phyloP scores from a whole-genome alignment of 1,140 invertebrate genomes.

The Brachionus koreanus region DNA sequence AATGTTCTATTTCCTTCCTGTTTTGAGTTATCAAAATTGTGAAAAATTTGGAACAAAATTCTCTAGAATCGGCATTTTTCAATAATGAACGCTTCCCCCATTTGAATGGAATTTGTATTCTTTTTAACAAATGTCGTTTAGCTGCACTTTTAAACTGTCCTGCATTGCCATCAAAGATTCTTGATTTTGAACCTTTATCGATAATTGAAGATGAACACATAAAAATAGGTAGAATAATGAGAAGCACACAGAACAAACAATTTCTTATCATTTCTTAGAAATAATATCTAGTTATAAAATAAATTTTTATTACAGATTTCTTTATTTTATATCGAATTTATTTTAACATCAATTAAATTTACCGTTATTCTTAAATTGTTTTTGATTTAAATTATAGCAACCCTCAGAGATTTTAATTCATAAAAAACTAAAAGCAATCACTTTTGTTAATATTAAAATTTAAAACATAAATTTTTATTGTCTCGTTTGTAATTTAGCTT shows the following conservation, averaged over 20 bases:
- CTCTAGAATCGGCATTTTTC: not conserved
- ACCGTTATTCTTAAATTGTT: conserved; percentile 3
- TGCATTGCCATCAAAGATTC: not conserved
- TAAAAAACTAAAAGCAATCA: not conserved
- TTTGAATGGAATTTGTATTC: conserved; percentile 29
- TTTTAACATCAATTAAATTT: not conserved
- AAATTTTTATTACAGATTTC: not conserved
- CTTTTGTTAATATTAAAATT: not conserved
- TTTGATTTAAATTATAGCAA: not conserved
- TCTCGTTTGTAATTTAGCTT: not conserved
- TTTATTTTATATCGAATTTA: not conserved
- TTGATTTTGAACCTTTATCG: not conserved
- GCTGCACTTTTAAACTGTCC: not conserved
- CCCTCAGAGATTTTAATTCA: not conserved
- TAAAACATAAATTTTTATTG: not conserved
- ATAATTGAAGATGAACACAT: not conserved
- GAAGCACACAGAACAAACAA: not conserved
- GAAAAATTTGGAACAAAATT: conserved; percentile 20
- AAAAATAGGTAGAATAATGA: not conserved
- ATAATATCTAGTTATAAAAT: not conserved
- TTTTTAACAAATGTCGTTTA: not conserved
- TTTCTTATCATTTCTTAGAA: not conserved
- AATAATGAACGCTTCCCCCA: conserved; percentile 15
- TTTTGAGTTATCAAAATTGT: not conserved
- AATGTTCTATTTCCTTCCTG: not conserved